Base-by-base conservation (phyloP, 2,888 invertebrate species). In the Ganaspis brasiliensis region DNA sequence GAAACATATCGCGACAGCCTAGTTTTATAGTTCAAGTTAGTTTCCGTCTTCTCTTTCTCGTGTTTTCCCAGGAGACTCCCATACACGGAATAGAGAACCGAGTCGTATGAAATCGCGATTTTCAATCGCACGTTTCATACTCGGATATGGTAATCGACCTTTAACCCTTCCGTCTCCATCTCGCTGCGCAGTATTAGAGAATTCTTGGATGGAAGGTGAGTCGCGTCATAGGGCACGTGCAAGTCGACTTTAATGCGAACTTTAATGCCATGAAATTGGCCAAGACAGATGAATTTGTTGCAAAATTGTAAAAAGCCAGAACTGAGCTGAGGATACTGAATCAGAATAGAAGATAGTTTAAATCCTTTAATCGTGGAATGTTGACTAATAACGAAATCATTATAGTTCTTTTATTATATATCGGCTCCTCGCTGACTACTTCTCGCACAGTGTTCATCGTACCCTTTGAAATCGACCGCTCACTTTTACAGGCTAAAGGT, bases 81-180 rank as follows among this genome's bases (percentile, higher is more conserved):
- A 67, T 45, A 45, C 21, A 45, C 21, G 24, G 45, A 16, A 40
- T 21, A 67, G 40, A 45, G 31, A 24, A 40, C 21, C 45, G 40
- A 73, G 74, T 75, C 76, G 74, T 63, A 76, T 80, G 76, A 77
- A 81, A 81, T 79, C 79, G 79, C 77, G 76, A 74, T 77, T 79
- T 79, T 81, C 77, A 81, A 79, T 81, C 79, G 81, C 72, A 67
- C 67, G 45, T 45, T 67, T 67, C 67, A 45, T 67, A 67, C 67
- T 67, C 45, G 67, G 67, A 77, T 79, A 76, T 75, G 55, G 77
- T 77, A 78, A 80, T 79, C 79, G 75, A 81, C 79, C 79, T 79
- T 74, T 79, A 77, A 79, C 74, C 79, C 74, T 52, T 37, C 70
- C 67, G 45, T 67, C 67, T 67, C 67, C 45, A 67, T 67, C 40